Evolutionary conservation across 2,113 vertebrate species (phyloP).

Genomic region (Urocolius indicus): DNA sequence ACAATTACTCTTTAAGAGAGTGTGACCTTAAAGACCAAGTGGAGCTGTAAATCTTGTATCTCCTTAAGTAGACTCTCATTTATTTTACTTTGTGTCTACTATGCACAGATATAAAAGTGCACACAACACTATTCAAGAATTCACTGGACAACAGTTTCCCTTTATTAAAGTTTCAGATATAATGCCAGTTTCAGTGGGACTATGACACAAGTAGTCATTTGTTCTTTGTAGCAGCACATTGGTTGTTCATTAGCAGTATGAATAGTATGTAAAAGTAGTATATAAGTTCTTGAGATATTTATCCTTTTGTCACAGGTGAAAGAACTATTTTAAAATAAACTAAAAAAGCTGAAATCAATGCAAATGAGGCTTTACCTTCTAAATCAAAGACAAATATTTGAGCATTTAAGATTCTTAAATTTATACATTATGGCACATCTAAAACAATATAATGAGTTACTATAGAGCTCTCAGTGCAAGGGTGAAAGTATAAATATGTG

Average conservation of each 20-base stretch:
- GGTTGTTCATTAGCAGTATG: not conserved
- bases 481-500: not conserved
- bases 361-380: not conserved
- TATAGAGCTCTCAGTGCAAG: not conserved
- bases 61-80: constrained; percentile 44
- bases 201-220: constrained; percentile 31
- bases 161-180: constrained; percentile 46
- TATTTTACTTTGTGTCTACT: constrained; percentile 62
- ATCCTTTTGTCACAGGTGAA: not conserved
- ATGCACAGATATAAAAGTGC: constrained; percentile 44
- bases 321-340: not conserved
- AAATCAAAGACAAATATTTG: not conserved
- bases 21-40: constrained; percentile 69
- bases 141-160: constrained; percentile 44
- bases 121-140: constrained; percentile 37
- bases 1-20: constrained; percentile 55
- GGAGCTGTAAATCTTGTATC: constrained; percentile 71
- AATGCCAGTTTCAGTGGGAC: constrained; percentile 29
- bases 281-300: constrained; percentile 31
- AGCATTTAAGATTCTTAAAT: not conserved
- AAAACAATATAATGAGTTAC: not conserved
- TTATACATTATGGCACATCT: not conserved
- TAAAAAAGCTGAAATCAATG: not conserved
- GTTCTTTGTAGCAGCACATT: not conserved
- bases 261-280: not conserved